Evolutionary conservation across 2,888 invertebrate genomes (phyloP), one percentile per base, ranked within the genome.

Genomic region (Ametastegia equiseti): DNA sequence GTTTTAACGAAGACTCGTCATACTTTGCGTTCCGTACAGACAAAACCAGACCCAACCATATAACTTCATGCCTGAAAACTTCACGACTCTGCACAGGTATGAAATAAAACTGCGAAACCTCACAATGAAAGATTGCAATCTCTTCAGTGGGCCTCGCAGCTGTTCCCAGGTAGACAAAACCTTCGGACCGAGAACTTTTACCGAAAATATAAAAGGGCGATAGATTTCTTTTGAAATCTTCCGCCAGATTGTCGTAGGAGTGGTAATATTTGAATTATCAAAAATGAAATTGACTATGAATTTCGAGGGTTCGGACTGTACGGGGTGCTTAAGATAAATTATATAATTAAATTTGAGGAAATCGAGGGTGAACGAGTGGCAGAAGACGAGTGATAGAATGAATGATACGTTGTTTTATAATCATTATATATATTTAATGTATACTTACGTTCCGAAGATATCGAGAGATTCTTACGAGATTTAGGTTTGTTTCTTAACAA

Each of bases 401-500:
- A 75, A 54, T 75, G 75, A 75, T 5, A 75, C 75, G 75, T 75
- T 75, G 75, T 50, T 75, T 75, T 45, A 27, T 54, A 71, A 27
- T 27, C 13, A 69, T 47, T 50, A 15, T 6, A 11, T 1, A 71
- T 36, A 36, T 65, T 23, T 0, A 65, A 36, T 23, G 6, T 42
- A 47, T 47, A 13, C 47, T 71, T 30, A 1, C 7, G 33, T 80
- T 47, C 54, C 69, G 13, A 57, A 57, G 42, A 47, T 19, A 77
- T 63, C 73, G 63, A 42, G 23, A 27, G 47, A 36, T 54, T 36
- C 75, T 54, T 36, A 75, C 50, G 50, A 65, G 33, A 39, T 86
- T 89, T 84, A 84, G n/a, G 86, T 90, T 67, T 87, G 88, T 89
- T 89, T 89, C 87, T 87, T 86, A 88, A 89, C 89, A 90, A 90